Conservation (phyloP, 2,113 vertebrate genomes). For the Camelus bactrianus region DNA sequence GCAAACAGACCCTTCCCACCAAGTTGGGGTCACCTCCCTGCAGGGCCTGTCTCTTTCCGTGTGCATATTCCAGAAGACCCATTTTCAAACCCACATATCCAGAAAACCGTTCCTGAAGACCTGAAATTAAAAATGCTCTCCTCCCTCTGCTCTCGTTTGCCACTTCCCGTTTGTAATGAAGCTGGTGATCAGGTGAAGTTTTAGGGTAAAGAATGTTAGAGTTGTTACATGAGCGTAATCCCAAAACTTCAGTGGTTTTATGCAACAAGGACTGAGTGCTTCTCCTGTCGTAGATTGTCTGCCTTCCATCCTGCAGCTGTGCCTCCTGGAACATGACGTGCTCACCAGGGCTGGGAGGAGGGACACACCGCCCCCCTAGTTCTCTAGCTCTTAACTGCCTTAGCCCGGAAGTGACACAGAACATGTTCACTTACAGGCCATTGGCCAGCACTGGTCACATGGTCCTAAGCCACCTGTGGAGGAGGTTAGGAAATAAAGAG, state of each 20-base stretch:
- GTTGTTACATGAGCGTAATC: not conserved
- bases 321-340: not conserved
- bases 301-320: not conserved
- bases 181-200: not conserved
- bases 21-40: not conserved
- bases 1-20: not conserved
- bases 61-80: not conserved
- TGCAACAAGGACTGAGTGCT: not conserved
- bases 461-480: not conserved
- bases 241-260: not conserved
- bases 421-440: not conserved
- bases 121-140: not conserved
- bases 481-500: not conserved
- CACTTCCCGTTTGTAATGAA: not conserved
- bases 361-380: not conserved
- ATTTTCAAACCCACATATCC: not conserved
- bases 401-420: not conserved
- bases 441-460: not conserved
- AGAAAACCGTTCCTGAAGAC: not conserved
- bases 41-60: rapidly evolving
- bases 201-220: not conserved
- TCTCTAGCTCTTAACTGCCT: not conserved
- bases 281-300: not conserved
- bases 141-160: not conserved
- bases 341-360: not conserved